Evolutionary conservation across 2,797 vertebrate species (phyloP).

Genomic region (Anolis apletophallus): DNA sequence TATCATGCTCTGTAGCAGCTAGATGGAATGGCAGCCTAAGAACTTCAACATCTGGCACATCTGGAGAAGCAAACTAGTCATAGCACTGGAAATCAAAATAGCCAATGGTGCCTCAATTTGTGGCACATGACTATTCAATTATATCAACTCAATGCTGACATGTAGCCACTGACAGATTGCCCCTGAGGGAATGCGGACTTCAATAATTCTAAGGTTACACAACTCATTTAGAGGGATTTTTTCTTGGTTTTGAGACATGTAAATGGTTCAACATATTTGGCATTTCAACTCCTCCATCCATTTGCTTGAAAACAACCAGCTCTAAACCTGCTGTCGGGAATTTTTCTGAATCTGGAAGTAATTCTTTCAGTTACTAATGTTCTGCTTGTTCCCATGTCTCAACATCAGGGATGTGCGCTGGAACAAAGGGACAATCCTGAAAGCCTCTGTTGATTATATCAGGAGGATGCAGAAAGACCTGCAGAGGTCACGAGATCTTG

Average conservation of each 20-base stretch:
- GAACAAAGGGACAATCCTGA: constrained; percentile 98
- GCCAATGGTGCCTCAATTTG: background rate
- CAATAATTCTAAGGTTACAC: too few species aligned
- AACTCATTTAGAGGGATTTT: too few species aligned
- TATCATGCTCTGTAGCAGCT: background rate
- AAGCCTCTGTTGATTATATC: constrained; percentile 97
- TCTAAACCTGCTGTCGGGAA: background rate
- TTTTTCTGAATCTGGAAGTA: background rate
- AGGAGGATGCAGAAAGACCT: constrained; percentile 97
- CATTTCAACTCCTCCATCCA: background rate
- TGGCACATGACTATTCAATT: background rate
- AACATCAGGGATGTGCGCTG: constrained; percentile 91
- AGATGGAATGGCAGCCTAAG: too few species aligned
- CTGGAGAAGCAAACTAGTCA: background rate
- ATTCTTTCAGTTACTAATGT: background rate
- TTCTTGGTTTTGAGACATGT: background rate
- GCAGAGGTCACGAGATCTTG: constrained; percentile 91
- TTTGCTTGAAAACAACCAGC: background rate
- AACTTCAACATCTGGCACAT: too few species aligned
- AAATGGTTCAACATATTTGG: rapidly evolving
- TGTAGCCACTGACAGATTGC: too few species aligned
- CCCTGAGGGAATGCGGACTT: too few species aligned
- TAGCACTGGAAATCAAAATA: background rate
- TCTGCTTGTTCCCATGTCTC: background rate
- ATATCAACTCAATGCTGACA: too few species aligned